Base-by-base conservation (phyloP, 2,888 invertebrate genomes). In the Branchinecta sandiegonensis region DNA sequence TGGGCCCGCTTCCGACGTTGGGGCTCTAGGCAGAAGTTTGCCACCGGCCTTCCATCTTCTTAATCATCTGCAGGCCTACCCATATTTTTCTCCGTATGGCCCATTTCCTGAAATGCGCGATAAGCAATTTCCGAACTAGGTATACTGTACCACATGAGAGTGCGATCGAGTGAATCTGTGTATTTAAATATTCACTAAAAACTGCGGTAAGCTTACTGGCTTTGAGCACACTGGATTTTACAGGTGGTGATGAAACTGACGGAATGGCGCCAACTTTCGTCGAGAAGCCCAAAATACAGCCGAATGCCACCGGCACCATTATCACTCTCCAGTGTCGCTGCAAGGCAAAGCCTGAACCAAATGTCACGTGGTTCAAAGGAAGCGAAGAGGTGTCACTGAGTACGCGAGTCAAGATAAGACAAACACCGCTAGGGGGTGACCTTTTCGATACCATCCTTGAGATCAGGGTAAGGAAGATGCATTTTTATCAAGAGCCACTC, bases 281-380 rank as follows among this genome's bases (percentile, higher is more conserved):
- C 77, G 95, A 95, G 82, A 97, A 97, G 83, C 99, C 99, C 73
- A 88, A 91, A 81, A 99, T 99, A 81, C 94, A 96, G 83, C 97
- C 97, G 78, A 94, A 95, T 81, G 94, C 94, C 79, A 91, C 89
- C 77, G 96, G 95, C 75, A 94, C 95, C 74, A 85, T 95, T 75
- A 94, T 97, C 76, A 89, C 93, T 71, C 94, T 97, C 91, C 91
- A 94, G 80, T 96, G 96, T 82, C 88, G 89, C 77, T 92, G 92
- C 80, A 90, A 89, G 80, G 94, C 95, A 65, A 91, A 91, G 80
- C 94, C 96, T 72, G 92, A 89, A 79, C 95, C 97, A 66, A 86
- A 86, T 74, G 91, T 96, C 71, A 90, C 89, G 73, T 99, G 99
- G 99, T 93, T 87, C 81, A 85, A 93, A 76, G 95, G 92, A 74